Evolutionary conservation across 2,113 vertebrate species (phyloP).

Genomic region (Pica pica): DNA sequence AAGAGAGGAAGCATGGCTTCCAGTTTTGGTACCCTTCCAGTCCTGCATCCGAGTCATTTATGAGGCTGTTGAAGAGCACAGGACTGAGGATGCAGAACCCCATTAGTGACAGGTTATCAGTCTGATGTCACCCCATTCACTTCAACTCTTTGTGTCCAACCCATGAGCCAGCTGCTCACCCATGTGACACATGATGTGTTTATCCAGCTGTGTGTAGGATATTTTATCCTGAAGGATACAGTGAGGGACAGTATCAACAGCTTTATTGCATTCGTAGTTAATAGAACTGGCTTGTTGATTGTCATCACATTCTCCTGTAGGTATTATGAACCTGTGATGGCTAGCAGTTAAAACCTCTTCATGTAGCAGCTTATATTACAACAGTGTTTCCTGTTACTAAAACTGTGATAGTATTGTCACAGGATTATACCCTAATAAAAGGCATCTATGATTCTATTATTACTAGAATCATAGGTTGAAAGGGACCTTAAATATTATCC

Average conservation of each 20-base stretch:
- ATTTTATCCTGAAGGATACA: neutral
- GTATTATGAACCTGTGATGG: neutral
- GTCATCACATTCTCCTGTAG: neutral
- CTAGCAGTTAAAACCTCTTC: neutral
- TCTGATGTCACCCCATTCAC: neutral
- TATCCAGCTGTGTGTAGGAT: neutral
- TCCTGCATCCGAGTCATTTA: neutral
- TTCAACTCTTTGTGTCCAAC: neutral
- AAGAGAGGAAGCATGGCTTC: neutral
- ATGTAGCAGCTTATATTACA: neutral
- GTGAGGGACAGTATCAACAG: neutral
- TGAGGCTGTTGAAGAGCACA: neutral
- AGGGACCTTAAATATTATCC: neutral
- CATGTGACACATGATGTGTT: neutral
- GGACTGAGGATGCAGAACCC: neutral
- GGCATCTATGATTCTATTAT: neutral
- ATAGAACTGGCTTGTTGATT: neutral
- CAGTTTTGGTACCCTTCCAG: neutral
- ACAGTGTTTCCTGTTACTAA: neutral
- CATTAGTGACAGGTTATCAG: neutral
- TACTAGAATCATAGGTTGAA: neutral
- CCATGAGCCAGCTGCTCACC: accelerated
- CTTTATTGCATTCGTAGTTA: neutral
- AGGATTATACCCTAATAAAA: neutral
- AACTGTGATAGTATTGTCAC: neutral